Conservation (phyloP, 1,140 invertebrate species). For the Drosophila pachea region DNA sequence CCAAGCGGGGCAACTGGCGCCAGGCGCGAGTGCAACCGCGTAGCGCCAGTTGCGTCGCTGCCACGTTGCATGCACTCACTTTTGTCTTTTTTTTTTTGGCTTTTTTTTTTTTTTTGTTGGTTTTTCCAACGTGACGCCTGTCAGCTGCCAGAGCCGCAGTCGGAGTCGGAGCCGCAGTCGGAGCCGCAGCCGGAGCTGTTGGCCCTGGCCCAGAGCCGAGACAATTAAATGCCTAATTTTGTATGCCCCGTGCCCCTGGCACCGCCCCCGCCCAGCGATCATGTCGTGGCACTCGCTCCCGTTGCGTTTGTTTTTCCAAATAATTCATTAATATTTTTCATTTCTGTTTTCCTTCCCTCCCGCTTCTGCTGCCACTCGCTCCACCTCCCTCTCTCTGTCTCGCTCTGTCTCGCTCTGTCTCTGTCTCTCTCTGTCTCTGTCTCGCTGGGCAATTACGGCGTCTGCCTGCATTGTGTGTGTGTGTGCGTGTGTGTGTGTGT, state of each 20-base stretch:
- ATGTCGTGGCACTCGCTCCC: constrained; percentile 15
- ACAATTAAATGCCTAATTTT: constrained; percentile 77
- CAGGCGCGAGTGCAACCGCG: constrained; percentile 48
- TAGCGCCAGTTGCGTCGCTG: too few species aligned
- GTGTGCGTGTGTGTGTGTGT: too few species aligned
- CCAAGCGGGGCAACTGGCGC: constrained; percentile 51
- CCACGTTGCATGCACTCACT: constrained; percentile 32
- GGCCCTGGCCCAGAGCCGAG: constrained; percentile 44
- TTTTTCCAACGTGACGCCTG: constrained; percentile 74
- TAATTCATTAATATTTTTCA: constrained; percentile 78
- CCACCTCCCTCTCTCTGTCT: background rate
- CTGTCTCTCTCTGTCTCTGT: too few species aligned
- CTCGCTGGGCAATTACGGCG: background rate
- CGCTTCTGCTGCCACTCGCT: constrained; percentile 14
- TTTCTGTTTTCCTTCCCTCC: constrained; percentile 34
- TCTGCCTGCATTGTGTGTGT: too few species aligned
- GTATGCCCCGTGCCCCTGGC: constrained; percentile 38
- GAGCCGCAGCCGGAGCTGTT: constrained; percentile 1
- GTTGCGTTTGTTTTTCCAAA: constrained; percentile 77
- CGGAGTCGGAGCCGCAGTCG: background rate
- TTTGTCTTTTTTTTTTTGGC: constrained; percentile 27
- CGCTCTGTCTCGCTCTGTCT: background rate
- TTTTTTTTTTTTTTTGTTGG: constrained; percentile 46
- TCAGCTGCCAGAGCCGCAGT: constrained; percentile 52
- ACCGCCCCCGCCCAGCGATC: constrained; percentile 4